Evolutionary conservation across 2,888 invertebrate genomes (phyloP).

Genomic region (Archaeoteleia sp.): DNA sequence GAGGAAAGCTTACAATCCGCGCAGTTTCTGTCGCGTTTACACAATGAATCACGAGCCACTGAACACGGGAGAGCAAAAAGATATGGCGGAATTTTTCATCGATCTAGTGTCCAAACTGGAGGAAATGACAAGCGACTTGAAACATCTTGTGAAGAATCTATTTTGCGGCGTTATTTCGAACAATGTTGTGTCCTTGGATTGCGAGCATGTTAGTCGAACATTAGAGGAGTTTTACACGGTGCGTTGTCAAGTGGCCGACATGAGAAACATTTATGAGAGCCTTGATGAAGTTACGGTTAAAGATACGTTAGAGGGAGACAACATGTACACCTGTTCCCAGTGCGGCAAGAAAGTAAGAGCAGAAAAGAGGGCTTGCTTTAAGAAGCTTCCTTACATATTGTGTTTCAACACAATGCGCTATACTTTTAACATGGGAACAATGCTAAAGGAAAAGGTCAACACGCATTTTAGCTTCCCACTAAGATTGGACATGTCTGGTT

Average conservation of each 20-base stretch:
- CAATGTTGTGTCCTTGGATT: slow-evolving; percentile 96
- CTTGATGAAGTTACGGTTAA: slow-evolving; percentile 98
- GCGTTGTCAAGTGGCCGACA: slow-evolving; percentile 96
- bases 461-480: slow-evolving; percentile 97
- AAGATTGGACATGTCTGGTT: slow-evolving; percentile 94
- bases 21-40: slow-evolving; percentile 96
- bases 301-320: slow-evolving; percentile 96
- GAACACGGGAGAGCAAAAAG: slow-evolving; percentile 97
- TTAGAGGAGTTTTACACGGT: slow-evolving; percentile 98
- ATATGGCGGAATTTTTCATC: slow-evolving; percentile 98
- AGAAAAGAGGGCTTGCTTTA: slow-evolving; percentile 96
- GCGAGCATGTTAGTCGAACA: slow-evolving; percentile 94
- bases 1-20: slow-evolving; percentile 95
- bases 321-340: slow-evolving; percentile 97
- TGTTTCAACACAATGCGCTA: slow-evolving; percentile 98
- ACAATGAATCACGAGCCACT: slow-evolving; percentile 98
- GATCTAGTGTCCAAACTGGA: slow-evolving; percentile 96
- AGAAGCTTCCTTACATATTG: slow-evolving; percentile 92
- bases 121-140: slow-evolving; percentile 94
- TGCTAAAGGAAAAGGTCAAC: slow-evolving; percentile 97
- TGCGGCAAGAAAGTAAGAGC: slow-evolving; percentile 96
- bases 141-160: slow-evolving; percentile 90
- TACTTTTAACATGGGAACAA: slow-evolving; percentile 97
- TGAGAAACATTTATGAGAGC: slow-evolving; percentile 96
- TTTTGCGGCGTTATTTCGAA: slow-evolving; percentile 97